Base-by-base conservation (phyloP, 2,113 vertebrate genomes). In the Cettia cetti region DNA sequence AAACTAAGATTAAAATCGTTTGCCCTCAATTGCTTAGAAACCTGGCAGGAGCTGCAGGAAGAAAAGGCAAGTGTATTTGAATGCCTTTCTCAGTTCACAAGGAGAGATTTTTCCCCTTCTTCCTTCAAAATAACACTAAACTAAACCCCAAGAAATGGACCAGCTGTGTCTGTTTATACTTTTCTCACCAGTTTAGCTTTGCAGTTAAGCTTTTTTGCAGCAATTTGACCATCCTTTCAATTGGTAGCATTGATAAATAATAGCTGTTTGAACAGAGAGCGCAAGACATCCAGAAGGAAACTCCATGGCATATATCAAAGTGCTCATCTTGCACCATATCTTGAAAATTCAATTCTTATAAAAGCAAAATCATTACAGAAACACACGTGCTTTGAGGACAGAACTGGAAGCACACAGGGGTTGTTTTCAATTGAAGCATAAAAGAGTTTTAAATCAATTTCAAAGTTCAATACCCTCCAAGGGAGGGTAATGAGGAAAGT, bases 371-470 rank as follows among this genome's bases (percentile, higher is more conserved):
- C 69, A 60, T 89, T 94, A 74, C 37, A 65, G 60, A 78, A 44
- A 49, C 33, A 42, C 24, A 82, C 84, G 21, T 16, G 2, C 33
- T 82, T 37, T 52, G 49, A 86, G 52, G 53, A 61, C 14, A 89
- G 61, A 78, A 35, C 23, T 57, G 37, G 31, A 24, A 82, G 52
- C 15, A 54, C 63, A 22, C 15, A 42, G 49, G 76, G 13, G n/a
- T 54, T 92, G 40, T 69, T 96, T 91, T 81, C 78, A 61, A 31
- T 6, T 78, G 76, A 92, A 75, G 60, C 31, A 76, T 56, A 88
- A 57, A 92, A 79, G 44, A 68, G 64, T 68, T 83, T 93, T 87
- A 83, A 95, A 92, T 89, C 78, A 70, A 85, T 90, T 89, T 80
- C 56, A 56, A 74, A 94, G 53, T 90, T 61, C 86, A 72, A 78